Conservation (phyloP, 2,797 vertebrate species). For the Notolepis coatsorum region DNA sequence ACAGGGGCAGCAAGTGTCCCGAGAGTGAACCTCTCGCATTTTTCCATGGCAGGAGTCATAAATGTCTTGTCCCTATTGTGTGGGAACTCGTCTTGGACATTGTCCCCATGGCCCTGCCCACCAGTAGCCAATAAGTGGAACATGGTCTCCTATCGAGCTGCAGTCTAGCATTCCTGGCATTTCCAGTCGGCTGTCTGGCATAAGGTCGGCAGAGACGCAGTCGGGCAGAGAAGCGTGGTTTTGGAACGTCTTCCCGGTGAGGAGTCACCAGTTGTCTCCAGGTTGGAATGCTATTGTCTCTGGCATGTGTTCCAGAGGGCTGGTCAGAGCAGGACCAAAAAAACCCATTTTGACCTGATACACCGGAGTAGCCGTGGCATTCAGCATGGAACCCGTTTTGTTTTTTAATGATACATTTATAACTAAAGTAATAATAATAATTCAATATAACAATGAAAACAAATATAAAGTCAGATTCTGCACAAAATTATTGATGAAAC, state of each 20-base stretch:
- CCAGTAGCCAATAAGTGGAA: conserved; percentile 86
- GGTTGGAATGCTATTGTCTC: conserved; percentile 80
- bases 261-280: conserved; percentile 65
- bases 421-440: no score
- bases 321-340: conserved; percentile 27
- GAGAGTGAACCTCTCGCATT: conserved; percentile 70
- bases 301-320: conserved; percentile 11
- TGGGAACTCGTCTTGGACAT: conserved; percentile 84
- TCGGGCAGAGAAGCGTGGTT: conserved; percentile 70
- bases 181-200: conserved; percentile 82
- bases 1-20: conserved; percentile 53
- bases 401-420: not conserved
- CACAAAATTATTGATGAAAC: no score
- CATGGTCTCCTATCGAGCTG: conserved; percentile 85
- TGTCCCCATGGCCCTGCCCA: conserved; percentile 77
- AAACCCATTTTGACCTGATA: conserved; percentile 12
- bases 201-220: conserved; percentile 70
- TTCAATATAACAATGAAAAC: no score
- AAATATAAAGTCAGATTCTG: no score
- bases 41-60: conserved; percentile 78
- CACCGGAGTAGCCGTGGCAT: not conserved
- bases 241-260: conserved; percentile 66
- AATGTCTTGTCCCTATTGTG: conserved; percentile 87
- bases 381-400: not conserved
- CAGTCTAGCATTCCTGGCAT: conserved; percentile 88